Base-by-base conservation (phyloP, 2,797 vertebrate genomes). In the Philypnodon macrostomus region DNA sequence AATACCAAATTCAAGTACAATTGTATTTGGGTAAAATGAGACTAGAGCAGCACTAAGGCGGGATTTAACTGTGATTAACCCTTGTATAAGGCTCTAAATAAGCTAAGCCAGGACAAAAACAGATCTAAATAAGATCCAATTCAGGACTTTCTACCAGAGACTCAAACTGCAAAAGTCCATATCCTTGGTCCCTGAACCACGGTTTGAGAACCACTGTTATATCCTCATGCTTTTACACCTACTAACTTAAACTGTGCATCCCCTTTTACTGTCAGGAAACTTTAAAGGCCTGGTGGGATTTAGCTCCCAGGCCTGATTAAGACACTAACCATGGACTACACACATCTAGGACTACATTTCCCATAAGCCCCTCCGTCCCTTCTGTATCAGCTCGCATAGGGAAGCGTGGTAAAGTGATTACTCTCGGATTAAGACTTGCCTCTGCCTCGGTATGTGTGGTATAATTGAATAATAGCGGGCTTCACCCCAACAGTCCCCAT, bases 401-500 rank as follows among this genome's bases (percentile, higher is more conserved):
- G 60, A n/a, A 83, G 79, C 44, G 33, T 53, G 53, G 73, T 74
- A 59, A 85, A 81, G 80, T 79, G 80, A 87, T 85, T 87, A 81
- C 63, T 77, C 66, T 58, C 66, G 59, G 79, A 89, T 89, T 84
- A 89, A 87, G 82, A 75, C 78, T 81, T 78, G 59, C 75, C 54
- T 72, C 31, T 40, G 60, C 17, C 38, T 71, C 49, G 66, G 77
- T 83, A 78, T 68, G 73, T 73, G 49, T 31, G 40, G 67, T 70
- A 63, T 88, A 90, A 91, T 90, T 90, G 87, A 90, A 90, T 91
- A 89, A 90, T 80, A 79, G 83, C 81, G 78, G n/a, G 81, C 81
- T 70, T 77, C 70, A 72, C 81, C 80, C 83, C 56, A 83, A 83
- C 63, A 75, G 69, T 89, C 88, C 89, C 88, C 73, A 48, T 21